Conservation (phyloP, 2,797 vertebrate species). For the Bovichtus diacanthus region DNA sequence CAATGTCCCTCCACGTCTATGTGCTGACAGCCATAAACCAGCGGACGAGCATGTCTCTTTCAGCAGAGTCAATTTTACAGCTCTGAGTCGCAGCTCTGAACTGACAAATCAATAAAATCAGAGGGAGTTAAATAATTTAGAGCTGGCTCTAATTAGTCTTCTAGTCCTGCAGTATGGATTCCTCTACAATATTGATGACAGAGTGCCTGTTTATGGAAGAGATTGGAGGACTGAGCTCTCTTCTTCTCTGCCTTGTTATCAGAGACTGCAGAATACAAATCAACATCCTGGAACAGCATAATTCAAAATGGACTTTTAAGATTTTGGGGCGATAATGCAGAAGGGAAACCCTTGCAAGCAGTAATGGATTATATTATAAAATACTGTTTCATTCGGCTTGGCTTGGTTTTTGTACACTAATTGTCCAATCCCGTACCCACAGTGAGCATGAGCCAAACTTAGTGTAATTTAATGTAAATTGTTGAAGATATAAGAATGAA, state of each 20-base stretch:
- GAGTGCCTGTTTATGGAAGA: constrained; percentile 86
- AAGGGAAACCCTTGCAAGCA: neutral
- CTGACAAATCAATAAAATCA: constrained; percentile 99
- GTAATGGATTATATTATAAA: neutral
- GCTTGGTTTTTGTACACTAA: neutral
- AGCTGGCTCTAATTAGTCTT: constrained; percentile 98
- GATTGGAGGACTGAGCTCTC: constrained; percentile 70
- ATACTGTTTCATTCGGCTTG: neutral
- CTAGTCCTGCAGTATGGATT: constrained; percentile 97
- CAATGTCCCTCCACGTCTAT: constrained; percentile 58
- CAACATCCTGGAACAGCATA: constrained; percentile 6
- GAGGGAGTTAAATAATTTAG: constrained; percentile 99
- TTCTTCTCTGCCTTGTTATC: constrained; percentile 59
- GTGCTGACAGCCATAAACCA: constrained; percentile 81
- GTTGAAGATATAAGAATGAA: neutral
- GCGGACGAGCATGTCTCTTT: constrained; percentile 85
- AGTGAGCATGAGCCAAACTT: neutral
- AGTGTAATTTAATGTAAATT: neutral
- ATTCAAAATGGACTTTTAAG: constrained; percentile 30
- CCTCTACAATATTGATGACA: constrained; percentile 97
- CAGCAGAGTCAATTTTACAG: constrained; percentile 98
- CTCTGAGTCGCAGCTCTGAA: constrained; percentile 93
- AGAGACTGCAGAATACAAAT: constrained; percentile 55
- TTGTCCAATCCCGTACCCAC: neutral
- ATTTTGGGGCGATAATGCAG: neutral